Conservation (phyloP, 2,888 invertebrate species). For the Digitonthophagus gazella region DNA sequence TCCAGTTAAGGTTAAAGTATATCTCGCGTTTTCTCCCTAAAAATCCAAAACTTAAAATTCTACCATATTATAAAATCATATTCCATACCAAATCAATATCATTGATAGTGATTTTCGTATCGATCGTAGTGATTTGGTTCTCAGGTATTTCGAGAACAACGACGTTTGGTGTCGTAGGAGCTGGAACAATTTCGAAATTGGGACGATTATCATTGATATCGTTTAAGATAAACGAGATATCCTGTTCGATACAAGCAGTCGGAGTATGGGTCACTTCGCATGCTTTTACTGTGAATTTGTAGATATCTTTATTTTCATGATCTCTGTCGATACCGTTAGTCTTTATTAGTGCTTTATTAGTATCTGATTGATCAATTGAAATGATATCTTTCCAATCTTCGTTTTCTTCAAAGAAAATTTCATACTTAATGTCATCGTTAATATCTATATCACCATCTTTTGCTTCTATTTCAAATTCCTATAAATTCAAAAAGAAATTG, state of each 20-base stretch:
- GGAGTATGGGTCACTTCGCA: slow-evolving; percentile 42
- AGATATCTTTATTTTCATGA: slow-evolving; percentile 36
- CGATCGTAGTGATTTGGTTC: slow-evolving; percentile 29
- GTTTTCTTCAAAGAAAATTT: slow-evolving; percentile 45
- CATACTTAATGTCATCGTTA: slow-evolving; percentile 56
- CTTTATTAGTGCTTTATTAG: slow-evolving; percentile 32
- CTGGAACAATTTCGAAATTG: slow-evolving; percentile 43
- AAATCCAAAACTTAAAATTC: slow-evolving; percentile 27
- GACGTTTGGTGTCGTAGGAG: too few species aligned
- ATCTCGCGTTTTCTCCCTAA: slow-evolving; percentile 62
- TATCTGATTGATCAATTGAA: not conserved
- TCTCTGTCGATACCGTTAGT: slow-evolving; percentile 49
- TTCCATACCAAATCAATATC: slow-evolving; percentile 47
- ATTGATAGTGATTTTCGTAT: slow-evolving; percentile 51
- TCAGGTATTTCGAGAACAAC: slow-evolving; percentile 20
- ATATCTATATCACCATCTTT: slow-evolving; percentile 64
- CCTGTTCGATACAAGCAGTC: slow-evolving; percentile 31
- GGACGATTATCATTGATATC: slow-evolving; percentile 70
- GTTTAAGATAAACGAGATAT: slow-evolving; percentile 47
- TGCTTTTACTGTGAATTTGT: slow-evolving; percentile 43
- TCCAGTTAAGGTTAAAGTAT: slow-evolving; percentile 50
- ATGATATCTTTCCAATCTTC: slow-evolving; percentile 37
- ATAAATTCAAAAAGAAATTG: slow-evolving; percentile 4
- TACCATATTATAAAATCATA: not conserved
- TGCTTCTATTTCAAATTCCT: slow-evolving; percentile 45